Evolutionary conservation across 2,113 vertebrate genomes (phyloP).

Genomic region (Labrus mixtus): DNA sequence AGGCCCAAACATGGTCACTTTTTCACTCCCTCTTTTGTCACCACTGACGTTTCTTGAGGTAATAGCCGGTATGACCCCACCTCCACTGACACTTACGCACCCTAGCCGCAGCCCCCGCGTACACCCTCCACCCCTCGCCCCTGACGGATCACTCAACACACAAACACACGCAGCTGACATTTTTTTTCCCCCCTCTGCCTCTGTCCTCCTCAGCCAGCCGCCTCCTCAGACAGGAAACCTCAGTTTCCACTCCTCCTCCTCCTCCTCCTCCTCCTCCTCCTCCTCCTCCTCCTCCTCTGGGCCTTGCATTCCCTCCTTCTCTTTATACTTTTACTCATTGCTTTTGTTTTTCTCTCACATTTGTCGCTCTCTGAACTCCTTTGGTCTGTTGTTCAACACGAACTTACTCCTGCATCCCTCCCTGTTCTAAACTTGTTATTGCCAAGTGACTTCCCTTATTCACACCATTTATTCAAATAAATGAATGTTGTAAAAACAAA

Average conservation of each 20-base stretch:
- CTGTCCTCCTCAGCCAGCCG: constrained; percentile 69
- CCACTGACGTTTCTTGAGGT: constrained; percentile 61
- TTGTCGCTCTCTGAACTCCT: constrained; percentile 3
- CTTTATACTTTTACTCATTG: constrained; percentile 41
- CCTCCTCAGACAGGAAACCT: constrained; percentile 85
- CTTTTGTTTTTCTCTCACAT: constrained; percentile 48
- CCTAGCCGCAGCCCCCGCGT: constrained; percentile 48
- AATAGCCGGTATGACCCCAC: constrained; percentile 57
- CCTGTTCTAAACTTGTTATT: background rate
- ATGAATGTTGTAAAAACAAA: background rate
- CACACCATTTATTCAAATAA: background rate
- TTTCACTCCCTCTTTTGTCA: constrained; percentile 31
- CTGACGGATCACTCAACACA: constrained; percentile 56
- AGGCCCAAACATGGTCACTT: constrained; percentile 30
- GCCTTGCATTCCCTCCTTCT: constrained; percentile 54
- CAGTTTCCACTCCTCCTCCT: constrained; percentile 83
- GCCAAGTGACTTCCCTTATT: background rate
- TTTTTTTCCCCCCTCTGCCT: constrained; percentile 61
- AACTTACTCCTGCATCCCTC: background rate
- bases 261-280: constrained; percentile 54
- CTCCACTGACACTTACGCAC: constrained; percentile 63
- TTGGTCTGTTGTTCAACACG: background rate
- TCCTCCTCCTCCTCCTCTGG: constrained; percentile 73
- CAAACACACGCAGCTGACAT: constrained; percentile 71
- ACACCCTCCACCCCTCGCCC: constrained; percentile 26